Conservation (phyloP, 2,113 vertebrate species). For the Solenodon paradoxus region DNA sequence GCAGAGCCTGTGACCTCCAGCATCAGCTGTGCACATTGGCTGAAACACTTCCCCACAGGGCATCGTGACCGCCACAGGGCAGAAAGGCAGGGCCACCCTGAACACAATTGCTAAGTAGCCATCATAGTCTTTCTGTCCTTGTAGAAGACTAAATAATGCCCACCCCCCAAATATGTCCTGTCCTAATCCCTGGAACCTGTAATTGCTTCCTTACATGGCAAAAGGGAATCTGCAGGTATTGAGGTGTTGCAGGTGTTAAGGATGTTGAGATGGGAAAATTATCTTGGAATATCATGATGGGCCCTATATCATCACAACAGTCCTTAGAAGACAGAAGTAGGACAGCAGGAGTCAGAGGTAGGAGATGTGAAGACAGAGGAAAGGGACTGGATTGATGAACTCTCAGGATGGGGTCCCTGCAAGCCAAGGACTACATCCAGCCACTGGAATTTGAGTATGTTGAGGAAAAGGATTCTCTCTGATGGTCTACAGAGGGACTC, state of each 20-base stretch:
- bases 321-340: neutral
- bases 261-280: neutral
- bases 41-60: neutral
- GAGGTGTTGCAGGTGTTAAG: no score
- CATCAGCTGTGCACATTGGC: neutral
- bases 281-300: neutral
- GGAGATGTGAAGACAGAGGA: neutral
- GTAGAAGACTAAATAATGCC: neutral
- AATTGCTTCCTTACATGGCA: neutral
- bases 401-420: neutral
- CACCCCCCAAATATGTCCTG: neutral
- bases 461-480: neutral
- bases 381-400: no score
- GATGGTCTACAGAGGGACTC: fast-evolving
- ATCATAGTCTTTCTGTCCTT: neutral
- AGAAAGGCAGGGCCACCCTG: neutral
- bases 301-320: neutral
- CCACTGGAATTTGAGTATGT: neutral
- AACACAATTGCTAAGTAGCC: neutral
- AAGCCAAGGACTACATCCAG: neutral
- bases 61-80: neutral
- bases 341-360: neutral
- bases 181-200: neutral
- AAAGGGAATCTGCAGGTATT: neutral
- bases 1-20: neutral